Percentiles rank a stretch among this genome's conserved stretches.
phyloP scores from a whole-genome alignment of 2,888 invertebrate genomes.

The Cataglyphis rosenhaueri region DNA sequence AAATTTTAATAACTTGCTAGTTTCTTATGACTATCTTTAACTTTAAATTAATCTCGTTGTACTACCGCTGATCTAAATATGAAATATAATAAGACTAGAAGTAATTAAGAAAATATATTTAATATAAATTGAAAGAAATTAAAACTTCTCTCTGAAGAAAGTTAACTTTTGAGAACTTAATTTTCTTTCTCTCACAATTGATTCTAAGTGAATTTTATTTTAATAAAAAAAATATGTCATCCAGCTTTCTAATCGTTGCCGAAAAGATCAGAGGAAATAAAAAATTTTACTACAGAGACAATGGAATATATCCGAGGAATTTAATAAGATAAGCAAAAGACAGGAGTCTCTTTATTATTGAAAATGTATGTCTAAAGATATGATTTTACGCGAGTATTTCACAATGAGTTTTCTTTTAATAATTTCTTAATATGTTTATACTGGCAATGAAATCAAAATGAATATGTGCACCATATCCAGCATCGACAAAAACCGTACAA shows the following conservation, averaged over 20 bases:
- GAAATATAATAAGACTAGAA: too few species aligned
- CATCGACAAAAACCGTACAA: neutral
- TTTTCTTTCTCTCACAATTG: neutral
- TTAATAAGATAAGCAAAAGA: constrained; percentile 7
- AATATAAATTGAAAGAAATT: neutral
- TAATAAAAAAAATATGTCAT: neutral
- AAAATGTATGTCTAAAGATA: constrained; percentile 1
- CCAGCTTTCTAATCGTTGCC: neutral
- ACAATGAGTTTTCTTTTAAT: constrained; percentile 4
- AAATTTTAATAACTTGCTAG: neutral
- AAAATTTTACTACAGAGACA: neutral
- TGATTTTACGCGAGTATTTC: neutral
- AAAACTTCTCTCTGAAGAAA: neutral
- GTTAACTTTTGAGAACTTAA: neutral
- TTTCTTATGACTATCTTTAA: neutral
- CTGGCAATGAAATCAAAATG: neutral
- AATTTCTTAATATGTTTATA: neutral
- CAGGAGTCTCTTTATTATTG: neutral
- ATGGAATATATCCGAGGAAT: neutral
- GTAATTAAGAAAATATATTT: neutral
- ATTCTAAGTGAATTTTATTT: neutral
- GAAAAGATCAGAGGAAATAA: neutral
- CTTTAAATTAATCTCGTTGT: neutral
- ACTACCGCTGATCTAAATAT: too few species aligned
- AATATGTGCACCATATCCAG: neutral